These are phyloP conservation scores for Ctenopoma multispine DNA, from an alignment of 2,797 vertebrate species.

Conservation along the genomic window DNA sequence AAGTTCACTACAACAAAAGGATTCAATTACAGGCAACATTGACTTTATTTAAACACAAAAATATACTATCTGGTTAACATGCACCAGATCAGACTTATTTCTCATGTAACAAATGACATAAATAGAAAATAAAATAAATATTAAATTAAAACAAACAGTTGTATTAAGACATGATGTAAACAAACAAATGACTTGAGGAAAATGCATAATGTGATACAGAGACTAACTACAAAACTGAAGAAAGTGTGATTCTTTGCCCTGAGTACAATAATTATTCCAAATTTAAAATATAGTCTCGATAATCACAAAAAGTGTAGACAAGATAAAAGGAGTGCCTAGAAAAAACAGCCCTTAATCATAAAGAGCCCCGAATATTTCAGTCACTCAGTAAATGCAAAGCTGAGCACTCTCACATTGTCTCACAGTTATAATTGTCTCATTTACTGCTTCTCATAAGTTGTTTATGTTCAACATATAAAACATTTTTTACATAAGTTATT, in stretches of 20 bases:
- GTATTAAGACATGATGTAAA: constrained; percentile 80
- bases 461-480: constrained; percentile 60
- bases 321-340: constrained; percentile 65
- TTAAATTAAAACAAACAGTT: constrained; percentile 83
- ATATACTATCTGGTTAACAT: constrained; percentile 58
- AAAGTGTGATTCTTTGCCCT: constrained; percentile 74
- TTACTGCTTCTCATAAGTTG: constrained; percentile 48
- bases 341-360: constrained; percentile 41
- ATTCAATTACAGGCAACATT: constrained; percentile 48
- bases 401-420: constrained; percentile 44
- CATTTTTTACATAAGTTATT: constrained; percentile 67
- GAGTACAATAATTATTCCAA: constrained; percentile 71
- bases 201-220: constrained; percentile 42
- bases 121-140: constrained; percentile 87
- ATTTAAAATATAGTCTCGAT: constrained; percentile 51
- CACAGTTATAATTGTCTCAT: constrained; percentile 47
- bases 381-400: constrained; percentile 55
- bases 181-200: constrained; percentile 60
- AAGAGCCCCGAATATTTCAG: constrained; percentile 64
- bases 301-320: constrained; percentile 44
- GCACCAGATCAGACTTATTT: constrained; percentile 43
- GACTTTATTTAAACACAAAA: constrained; percentile 77
- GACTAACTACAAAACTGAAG: constrained; percentile 58
- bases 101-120: constrained; percentile 80
- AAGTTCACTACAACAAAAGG: constrained; percentile 12